Base-by-base conservation (phyloP, 1,140 invertebrate species). In the Scaptomyza graminum region DNA sequence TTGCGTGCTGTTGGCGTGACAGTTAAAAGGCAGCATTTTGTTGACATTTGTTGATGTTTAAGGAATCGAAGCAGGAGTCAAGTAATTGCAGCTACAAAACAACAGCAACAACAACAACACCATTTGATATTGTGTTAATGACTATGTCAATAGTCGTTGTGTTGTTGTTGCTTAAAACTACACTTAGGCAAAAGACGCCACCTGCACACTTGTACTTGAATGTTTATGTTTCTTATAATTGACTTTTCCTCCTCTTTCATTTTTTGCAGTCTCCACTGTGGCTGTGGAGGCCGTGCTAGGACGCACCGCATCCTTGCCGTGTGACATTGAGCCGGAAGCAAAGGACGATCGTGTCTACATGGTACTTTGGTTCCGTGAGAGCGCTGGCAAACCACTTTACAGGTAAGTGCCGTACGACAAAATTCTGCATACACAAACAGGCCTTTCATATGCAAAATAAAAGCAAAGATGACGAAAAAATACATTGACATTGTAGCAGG, bases 341-440 rank as follows among this genome's bases (percentile, higher is more conserved):
- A 94, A 94, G 83, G 95, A 96, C 76, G 97, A 97, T 90, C 93
- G 96, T 71, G 96, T 97, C 68, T 96, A 96, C 92, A 96, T 97
- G 95, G 96, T 98, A 71, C 93, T 98, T 6, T 98, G 97, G 97
- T 98, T 97, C 92, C 93, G 96, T 74, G 95, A 97, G 87, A 95
- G 95, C 55, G 95, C 94, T 18, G 95, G 95, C 51, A 97, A 96
- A 91, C 96, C 97, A 44, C 94, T 98, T 75, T 97, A 97, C 93
- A 97, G 96, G 96, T 97, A 93, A 92, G 92, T 65, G 18, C 12
- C 56, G 22, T 37, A 5, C n/a, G 6, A 28, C 57, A 47, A 60
- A 60, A 22, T 60, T 13, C 25, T 34, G n/a, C 18, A 49, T 62
- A 43, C 18, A 7, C 60, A 47, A 34, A 25, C 51, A 49, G 43